Percentiles rank a stretch among this genome's conserved stretches.
phyloP scores from a whole-genome alignment of 2,888 invertebrate species.

The Phania funesta region DNA sequence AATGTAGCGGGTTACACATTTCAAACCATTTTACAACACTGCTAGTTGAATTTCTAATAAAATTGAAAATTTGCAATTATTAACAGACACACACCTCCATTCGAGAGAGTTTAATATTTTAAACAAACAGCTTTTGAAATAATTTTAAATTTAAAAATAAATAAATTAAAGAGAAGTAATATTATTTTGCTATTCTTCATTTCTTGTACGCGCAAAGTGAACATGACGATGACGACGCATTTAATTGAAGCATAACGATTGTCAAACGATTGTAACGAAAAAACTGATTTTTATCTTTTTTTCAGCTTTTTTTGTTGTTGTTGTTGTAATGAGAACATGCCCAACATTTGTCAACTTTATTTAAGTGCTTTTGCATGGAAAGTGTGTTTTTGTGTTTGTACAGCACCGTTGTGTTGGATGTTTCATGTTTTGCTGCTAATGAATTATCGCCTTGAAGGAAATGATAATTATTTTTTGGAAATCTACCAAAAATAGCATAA shows the following conservation, averaged over 20 bases:
- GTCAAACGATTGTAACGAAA: conserved; percentile 69
- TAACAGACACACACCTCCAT: no score
- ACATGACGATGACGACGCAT: conserved; percentile 31
- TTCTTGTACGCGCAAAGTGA: background rate
- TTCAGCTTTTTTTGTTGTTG: conserved; percentile 3
- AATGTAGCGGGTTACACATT: no score
- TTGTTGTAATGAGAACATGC: conserved; percentile 47
- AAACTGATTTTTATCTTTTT: conserved; percentile 4
- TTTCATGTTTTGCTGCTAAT: conserved; percentile 61
- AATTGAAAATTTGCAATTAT: no score
- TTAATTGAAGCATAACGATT: conserved; percentile 68
- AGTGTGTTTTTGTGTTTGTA: background rate
- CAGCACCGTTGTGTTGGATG: background rate
- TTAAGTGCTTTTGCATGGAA: conserved; percentile 24
- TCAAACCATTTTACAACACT: no score
- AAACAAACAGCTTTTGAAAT: no score
- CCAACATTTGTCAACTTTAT: conserved; percentile 33
- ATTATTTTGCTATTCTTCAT: background rate
- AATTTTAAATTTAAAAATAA: no score
- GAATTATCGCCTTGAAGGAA: conserved; percentile 71
- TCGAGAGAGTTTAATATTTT: no score
- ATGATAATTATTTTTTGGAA: conserved; percentile 78
- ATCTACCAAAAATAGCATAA: conserved; percentile 76
- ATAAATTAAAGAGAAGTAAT: background rate
- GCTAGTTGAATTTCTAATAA: no score